phyloP scores from a whole-genome alignment of 2,888 invertebrate genomes.

The Aleiodes testaceus region DNA sequence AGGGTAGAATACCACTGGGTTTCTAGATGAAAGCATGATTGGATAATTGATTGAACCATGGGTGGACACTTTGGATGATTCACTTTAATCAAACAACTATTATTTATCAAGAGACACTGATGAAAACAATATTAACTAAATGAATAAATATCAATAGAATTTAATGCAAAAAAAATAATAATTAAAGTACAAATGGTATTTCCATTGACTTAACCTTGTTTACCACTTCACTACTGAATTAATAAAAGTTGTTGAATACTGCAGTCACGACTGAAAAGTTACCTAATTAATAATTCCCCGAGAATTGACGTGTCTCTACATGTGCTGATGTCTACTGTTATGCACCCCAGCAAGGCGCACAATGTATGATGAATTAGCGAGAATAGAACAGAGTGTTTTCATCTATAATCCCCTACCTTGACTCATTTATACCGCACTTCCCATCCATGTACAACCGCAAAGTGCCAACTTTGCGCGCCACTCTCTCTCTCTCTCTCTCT shows the following conservation, averaged over 20 bases:
- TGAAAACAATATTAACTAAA: background rate
- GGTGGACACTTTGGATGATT: slow-evolving; percentile 60
- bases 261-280: background rate
- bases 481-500: no score
- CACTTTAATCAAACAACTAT: slow-evolving; percentile 58
- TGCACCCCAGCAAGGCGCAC: slow-evolving; percentile 5
- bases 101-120: background rate
- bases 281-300: slow-evolving; percentile 25
- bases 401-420: slow-evolving; percentile 38
- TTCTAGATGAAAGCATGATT: slow-evolving; percentile 39
- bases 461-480: slow-evolving; percentile 34
- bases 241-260: no score
- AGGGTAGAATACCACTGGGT: slow-evolving; percentile 32
- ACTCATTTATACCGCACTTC: slow-evolving; percentile 41
- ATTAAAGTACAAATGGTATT: no score
- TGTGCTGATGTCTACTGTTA: background rate
- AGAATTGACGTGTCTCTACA: slow-evolving; percentile 13
- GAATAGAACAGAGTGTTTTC: slow-evolving; percentile 46
- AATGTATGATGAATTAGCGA: slow-evolving; percentile 48
- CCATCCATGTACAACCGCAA: slow-evolving; percentile 32
- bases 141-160: no score
- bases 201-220: no score
- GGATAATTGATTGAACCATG: slow-evolving; percentile 47
- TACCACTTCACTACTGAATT: no score
- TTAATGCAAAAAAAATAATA: no score